Evolutionary conservation across 1,140 invertebrate species (phyloP).

Genomic region (Cephus cinctus): DNA sequence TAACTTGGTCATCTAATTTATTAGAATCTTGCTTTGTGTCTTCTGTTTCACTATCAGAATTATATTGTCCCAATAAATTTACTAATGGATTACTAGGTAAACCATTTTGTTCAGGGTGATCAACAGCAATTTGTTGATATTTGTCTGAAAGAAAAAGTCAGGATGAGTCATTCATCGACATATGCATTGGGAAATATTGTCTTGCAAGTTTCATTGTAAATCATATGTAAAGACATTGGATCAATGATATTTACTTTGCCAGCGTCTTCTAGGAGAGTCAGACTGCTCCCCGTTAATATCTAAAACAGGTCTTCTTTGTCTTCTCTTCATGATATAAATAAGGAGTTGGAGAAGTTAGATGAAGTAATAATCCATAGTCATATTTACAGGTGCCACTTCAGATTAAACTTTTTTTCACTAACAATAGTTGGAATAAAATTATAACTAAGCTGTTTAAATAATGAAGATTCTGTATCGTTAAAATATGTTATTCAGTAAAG

Average conservation of each 20-base stretch:
- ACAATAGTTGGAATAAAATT: no score
- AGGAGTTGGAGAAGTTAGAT: no score
- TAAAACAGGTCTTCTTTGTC: conserved; percentile 44
- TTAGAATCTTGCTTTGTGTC: conserved; percentile 33
- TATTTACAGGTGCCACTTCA: neutral
- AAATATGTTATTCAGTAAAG: no score
- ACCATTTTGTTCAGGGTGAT: conserved; percentile 35
- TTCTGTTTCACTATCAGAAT: conserved; percentile 51
- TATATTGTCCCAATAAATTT: conserved; percentile 52
- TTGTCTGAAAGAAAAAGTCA: conserved; percentile 32
- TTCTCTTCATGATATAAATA: conserved; percentile 43
- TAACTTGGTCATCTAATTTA: conserved; percentile 51
- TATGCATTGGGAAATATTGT: neutral
- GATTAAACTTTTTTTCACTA: neutral
- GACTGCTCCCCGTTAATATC: conserved; percentile 41
- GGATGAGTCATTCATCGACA: neutral
- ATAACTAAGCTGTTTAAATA: no score
- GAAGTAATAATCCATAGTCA: neutral
- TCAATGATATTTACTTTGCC: conserved; percentile 36
- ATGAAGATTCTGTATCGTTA: no score
- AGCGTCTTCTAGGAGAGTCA: conserved; percentile 31
- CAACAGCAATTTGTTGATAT: conserved; percentile 37
- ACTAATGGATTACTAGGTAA: conserved; percentile 43
- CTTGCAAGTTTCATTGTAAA: neutral
- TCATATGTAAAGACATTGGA: neutral